A percentile compares a stretch with the other conserved stretches of the same genome.
phyloP scores from a whole-genome alignment of 2,888 invertebrate genomes.

The Hylaea fasciaria region DNA sequence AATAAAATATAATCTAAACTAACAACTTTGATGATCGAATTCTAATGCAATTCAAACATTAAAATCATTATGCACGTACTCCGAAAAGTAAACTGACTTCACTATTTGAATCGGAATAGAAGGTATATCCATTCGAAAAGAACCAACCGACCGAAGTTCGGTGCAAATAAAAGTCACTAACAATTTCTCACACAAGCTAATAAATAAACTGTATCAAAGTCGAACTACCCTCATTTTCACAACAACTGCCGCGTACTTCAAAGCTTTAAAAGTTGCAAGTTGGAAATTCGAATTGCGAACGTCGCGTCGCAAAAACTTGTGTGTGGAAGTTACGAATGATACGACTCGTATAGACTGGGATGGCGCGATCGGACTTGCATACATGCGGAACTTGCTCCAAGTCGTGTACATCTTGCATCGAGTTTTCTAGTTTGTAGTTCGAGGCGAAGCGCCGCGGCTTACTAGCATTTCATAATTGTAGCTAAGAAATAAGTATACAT shows the following conservation, averaged over 20 bases:
- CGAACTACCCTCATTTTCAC: slow-evolving; percentile 3
- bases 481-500: no score
- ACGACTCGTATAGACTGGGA: slow-evolving; percentile 3
- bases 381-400: background rate
- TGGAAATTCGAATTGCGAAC: slow-evolving; percentile 10
- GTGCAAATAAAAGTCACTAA: background rate
- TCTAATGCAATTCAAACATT: no score
- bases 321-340: slow-evolving; percentile 2
- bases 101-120: no score
- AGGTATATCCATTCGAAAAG: no score
- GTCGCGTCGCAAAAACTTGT: background rate
- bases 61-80: no score
- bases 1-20: no score
- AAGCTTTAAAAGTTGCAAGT: slow-evolving; percentile 7
- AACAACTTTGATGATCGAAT: no score
- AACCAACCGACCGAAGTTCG: no score
- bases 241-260: background rate
- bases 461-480: no score
- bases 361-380: background rate
- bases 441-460: background rate
- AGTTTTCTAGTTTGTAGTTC: background rate
- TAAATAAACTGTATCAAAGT: background rate
- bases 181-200: background rate
- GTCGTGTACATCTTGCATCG: background rate
- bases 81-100: no score